phyloP scores from a whole-genome alignment of 2,113 vertebrate genomes.

The Xenopus borealis region DNA sequence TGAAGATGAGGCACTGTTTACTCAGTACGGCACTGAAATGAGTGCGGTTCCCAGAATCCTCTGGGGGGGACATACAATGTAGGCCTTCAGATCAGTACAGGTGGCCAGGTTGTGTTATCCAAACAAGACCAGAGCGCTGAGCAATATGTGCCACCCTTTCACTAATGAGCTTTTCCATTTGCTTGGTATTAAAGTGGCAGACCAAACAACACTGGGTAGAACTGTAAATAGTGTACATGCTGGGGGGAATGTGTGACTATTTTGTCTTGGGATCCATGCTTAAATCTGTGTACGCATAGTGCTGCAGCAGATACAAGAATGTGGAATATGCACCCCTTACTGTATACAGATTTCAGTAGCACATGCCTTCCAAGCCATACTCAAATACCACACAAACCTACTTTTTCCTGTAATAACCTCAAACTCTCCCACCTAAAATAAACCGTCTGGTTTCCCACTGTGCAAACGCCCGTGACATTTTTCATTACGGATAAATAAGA shows the following conservation, averaged over 20 bases:
- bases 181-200: background rate
- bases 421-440: no score
- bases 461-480: no score
- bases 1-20: conserved; percentile 1
- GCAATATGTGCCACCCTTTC: background rate
- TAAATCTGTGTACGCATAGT: no score
- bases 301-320: background rate
- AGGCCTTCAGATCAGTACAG: conserved; percentile 34
- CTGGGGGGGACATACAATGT: conserved; percentile 15
- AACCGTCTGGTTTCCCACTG: no score
- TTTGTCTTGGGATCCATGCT: no score
- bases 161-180: background rate
- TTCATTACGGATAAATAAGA: no score
- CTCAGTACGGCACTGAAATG: conserved; percentile 7
- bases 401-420: background rate
- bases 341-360: background rate
- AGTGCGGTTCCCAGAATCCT: conserved; percentile 22
- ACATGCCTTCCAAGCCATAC: background rate
- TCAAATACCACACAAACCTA: background rate
- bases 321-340: background rate
- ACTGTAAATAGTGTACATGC: no score
- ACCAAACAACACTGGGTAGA: background rate
- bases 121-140: background rate
- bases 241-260: no score
- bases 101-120: conserved; percentile 22